These are phyloP conservation scores for Cynoglossus semilaevis DNA, from an alignment of 2,113 vertebrate species.

Conservation along the genomic window DNA sequence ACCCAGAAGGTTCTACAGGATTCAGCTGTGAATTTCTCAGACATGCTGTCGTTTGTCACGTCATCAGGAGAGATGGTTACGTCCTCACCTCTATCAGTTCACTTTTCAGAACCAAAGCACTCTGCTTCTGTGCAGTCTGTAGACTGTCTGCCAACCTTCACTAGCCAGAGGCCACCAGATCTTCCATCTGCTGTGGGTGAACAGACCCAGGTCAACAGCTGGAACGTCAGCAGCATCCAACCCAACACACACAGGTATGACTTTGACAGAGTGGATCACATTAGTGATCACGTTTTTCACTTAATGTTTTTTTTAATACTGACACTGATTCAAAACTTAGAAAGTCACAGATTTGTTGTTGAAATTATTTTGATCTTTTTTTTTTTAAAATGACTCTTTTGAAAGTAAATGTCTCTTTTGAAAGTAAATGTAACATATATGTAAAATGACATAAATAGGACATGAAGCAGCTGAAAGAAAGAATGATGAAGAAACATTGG, in stretches of 20 bases:
- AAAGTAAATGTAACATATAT: no score
- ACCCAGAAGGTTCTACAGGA: background rate
- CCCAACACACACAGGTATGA: conserved; percentile 47
- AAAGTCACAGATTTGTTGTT: no score
- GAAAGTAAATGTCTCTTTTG: no score
- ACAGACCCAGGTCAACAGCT: conserved; percentile 16
- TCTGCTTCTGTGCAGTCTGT: conserved; percentile 4
- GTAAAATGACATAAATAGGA: no score
- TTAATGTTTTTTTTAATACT: no score
- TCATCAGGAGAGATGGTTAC: background rate
- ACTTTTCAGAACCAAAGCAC: background rate
- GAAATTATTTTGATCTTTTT: no score
- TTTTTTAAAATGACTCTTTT: no score
- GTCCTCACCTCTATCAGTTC: background rate
- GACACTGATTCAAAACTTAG: no score
- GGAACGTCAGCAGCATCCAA: conserved; percentile 11
- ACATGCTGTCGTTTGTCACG: background rate
- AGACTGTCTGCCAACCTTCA: conserved; percentile 60
- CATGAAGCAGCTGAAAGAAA: no score
- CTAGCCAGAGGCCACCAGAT: conserved; percentile 55
- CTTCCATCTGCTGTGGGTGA: conserved; percentile 17
- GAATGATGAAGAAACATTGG: no score
- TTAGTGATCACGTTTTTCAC: no score
- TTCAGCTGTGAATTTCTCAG: background rate
- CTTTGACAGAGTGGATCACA: background rate